A percentile compares a stretch with the other conserved stretches of the same genome.
These are phyloP conservation scores for Melanerpes formicivorus DNA, from an alignment of 2,113 vertebrate genomes.

Conservation along the genomic window DNA sequence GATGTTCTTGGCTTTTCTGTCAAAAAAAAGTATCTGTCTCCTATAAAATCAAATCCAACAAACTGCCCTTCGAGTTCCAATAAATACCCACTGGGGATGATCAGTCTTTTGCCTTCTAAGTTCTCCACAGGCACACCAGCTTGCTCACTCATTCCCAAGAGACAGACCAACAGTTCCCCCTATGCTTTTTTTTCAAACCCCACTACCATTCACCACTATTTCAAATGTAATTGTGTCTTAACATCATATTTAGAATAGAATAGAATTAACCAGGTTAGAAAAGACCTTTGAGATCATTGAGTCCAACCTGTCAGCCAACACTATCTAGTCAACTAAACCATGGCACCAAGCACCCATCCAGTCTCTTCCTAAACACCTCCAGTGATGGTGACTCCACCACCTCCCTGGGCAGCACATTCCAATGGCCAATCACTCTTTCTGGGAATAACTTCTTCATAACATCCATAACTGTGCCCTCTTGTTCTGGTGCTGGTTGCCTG, in stretches of 20 bases:
- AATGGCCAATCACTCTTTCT: no score
- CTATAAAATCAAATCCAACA: background rate
- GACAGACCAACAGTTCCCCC: background rate
- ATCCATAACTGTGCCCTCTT: no score
- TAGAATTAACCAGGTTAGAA: no score
- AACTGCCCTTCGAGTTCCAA: background rate
- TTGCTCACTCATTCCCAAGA: background rate
- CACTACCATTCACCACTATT: background rate
- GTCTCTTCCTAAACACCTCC: no score
- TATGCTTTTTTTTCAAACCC: background rate
- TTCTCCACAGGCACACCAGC: background rate
- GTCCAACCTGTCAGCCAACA: no score
- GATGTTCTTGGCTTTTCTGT: constrained; percentile 20
- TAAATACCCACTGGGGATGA: background rate
- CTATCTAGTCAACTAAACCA: no score
- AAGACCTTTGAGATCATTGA: no score
- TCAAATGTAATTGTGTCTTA: background rate
- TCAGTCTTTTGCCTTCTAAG: background rate
- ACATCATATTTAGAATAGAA: background rate
- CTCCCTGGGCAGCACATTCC: no score
- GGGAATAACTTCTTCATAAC: no score
- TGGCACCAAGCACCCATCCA: no score
- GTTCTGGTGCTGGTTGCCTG: no score
- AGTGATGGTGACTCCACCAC: no score
- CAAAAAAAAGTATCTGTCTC: background rate